Evolutionary conservation across 2,113 vertebrate species (phyloP).

Genomic region (Phasianus colchicus): DNA sequence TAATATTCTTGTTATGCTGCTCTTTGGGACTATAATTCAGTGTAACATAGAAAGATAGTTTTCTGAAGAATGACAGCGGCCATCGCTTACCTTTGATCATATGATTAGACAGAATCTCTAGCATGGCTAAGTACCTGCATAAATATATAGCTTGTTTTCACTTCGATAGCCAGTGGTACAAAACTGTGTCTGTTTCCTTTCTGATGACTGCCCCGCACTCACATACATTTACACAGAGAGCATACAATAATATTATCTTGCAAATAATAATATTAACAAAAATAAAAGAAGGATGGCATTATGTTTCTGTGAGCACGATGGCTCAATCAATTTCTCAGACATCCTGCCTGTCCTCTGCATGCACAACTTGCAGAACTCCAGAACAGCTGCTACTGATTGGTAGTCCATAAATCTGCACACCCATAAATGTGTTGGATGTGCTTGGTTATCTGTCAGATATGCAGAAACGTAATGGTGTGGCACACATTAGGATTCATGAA

Average conservation of each 20-base stretch:
- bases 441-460: not conserved
- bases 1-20: not conserved
- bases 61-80: not conserved
- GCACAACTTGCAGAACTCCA: not conserved
- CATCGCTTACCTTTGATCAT: not conserved
- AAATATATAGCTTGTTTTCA: not conserved
- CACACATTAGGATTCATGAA: conserved; percentile 15
- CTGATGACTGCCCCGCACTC: not conserved
- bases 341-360: not conserved
- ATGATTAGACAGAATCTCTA: not conserved
- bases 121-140: not conserved
- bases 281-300: not conserved
- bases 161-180: not conserved
- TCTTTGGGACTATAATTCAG: not conserved
- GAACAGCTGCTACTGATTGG: conserved; percentile 14
- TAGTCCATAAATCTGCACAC: conserved; percentile 1
- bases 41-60: not conserved
- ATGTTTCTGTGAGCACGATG: not conserved
- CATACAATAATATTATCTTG: not conserved
- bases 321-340: not conserved
- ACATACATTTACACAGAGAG: not conserved
- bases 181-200: not conserved
- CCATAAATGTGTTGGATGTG: not conserved
- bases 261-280: not conserved
- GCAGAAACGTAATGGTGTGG: conserved; percentile 21